Conservation (phyloP, 2,888 invertebrate species). For the Pandemis corylana region DNA sequence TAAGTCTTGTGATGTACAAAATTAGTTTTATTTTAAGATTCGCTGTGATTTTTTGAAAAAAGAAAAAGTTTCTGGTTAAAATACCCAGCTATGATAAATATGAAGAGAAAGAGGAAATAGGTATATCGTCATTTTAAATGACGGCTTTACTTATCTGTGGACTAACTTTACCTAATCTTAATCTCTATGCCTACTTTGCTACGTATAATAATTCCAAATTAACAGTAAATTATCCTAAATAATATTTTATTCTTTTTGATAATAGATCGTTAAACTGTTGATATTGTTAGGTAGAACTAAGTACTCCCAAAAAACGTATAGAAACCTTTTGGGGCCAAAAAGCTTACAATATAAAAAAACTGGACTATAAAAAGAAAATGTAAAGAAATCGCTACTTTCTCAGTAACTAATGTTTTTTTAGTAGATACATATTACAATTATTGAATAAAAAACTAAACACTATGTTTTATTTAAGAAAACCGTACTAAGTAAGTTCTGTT, state of each 20-base stretch:
- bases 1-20: too few species aligned
- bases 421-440: too few species aligned
- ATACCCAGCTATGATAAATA: neutral
- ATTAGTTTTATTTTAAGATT: too few species aligned
- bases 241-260: neutral
- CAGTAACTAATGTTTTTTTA: too few species aligned
- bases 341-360: neutral
- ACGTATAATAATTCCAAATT: neutral
- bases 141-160: constrained; percentile 27
- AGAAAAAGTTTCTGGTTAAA: neutral
- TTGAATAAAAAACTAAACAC: too few species aligned
- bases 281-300: neutral
- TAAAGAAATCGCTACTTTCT: too few species aligned
- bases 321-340: neutral
- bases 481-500: too few species aligned
- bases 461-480: too few species aligned
- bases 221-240: neutral
- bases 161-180: constrained; percentile 23
- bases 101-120: constrained; percentile 8
- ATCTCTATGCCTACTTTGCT: constrained; percentile 5
- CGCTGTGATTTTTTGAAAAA: neutral
- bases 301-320: too few species aligned
- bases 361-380: too few species aligned
- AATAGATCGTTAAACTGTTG: neutral
- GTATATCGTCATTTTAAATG: constrained; percentile 4